phyloP scores from a whole-genome alignment of 1,140 invertebrate genomes.

The Tetragonula clypearis region DNA sequence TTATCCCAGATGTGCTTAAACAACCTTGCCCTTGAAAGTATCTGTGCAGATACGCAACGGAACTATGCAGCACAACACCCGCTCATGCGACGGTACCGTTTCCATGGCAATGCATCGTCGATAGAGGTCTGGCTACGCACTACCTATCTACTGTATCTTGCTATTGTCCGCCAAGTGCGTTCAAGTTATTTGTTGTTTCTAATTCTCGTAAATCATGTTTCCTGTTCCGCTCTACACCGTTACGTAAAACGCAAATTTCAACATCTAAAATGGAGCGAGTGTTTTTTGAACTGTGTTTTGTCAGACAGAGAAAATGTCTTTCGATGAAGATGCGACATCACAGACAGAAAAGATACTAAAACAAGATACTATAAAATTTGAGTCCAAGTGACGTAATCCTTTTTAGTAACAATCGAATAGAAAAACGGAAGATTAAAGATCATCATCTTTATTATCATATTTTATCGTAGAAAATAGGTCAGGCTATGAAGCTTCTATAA shows the following conservation, averaged over 20 bases:
- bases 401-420: not conserved
- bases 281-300: not conserved
- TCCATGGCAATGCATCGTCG: constrained; percentile 71
- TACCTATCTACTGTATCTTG: constrained; percentile 25
- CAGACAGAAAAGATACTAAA: not conserved
- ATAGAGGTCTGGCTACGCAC: constrained; percentile 43
- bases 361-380: not conserved
- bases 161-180: constrained; percentile 25
- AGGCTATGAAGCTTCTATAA: not conserved
- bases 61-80: constrained; percentile 43
- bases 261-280: not conserved
- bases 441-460: constrained; percentile 1
- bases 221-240: too few species aligned
- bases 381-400: too few species aligned
- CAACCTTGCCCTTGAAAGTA: constrained; percentile 59
- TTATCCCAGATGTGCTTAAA: not conserved
- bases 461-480: constrained; percentile 9
- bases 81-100: constrained; percentile 60
- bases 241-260: not conserved
- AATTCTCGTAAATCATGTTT: not conserved
- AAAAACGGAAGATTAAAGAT: not conserved
- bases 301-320: not conserved
- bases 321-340: not conserved
- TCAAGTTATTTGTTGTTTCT: not conserved
- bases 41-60: constrained; percentile 31